A percentile compares a stretch with the other conserved stretches of the same genome.
Evolutionary conservation across 1,140 invertebrate species (phyloP).

Genomic region (Propsilocerus akamusi): DNA sequence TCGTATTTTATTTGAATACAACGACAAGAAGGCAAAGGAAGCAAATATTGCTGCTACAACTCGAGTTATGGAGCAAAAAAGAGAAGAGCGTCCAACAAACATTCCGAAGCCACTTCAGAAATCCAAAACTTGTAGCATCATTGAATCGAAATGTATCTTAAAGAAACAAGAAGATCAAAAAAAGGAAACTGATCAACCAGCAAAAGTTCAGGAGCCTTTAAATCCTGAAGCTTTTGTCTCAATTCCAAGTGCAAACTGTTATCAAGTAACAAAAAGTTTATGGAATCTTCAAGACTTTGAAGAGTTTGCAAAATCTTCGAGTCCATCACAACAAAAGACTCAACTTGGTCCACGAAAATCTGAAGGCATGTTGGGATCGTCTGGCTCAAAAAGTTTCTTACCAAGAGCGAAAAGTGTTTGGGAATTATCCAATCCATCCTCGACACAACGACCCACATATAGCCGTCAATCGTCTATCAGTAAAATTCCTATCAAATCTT

Average conservation of each 20-base stretch:
- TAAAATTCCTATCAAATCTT: constrained; percentile 26
- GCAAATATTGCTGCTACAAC: not conserved
- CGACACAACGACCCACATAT: constrained; percentile 8
- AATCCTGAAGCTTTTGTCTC: constrained; percentile 12
- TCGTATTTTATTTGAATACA: constrained; percentile 32
- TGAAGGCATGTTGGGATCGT: constrained; percentile 15
- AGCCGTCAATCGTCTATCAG: constrained; percentile 21
- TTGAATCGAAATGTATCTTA: constrained; percentile 37
- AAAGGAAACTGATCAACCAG: constrained; percentile 17
- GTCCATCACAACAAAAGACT: constrained; percentile 6
- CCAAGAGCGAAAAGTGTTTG: constrained; percentile 33
- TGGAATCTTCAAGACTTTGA: constrained; percentile 33
- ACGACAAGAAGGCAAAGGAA: constrained; percentile 7
- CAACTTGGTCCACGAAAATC: constrained; percentile 8
- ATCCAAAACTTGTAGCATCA: constrained; percentile 40
- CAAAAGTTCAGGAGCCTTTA: constrained; percentile 17
- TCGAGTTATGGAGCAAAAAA: not conserved
- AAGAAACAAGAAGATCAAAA: constrained; percentile 29
- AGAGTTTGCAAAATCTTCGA: constrained; percentile 9
- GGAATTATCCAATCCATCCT: constrained; percentile 27
- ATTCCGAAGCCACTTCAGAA: constrained; percentile 33
- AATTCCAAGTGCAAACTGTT: constrained; percentile 20
- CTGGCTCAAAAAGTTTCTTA: constrained; percentile 24
- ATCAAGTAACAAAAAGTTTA: constrained; percentile 29
- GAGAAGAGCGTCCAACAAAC: constrained; percentile 11